Percentiles rank a stretch among this genome's conserved stretches.
phyloP scores from a whole-genome alignment of 2,113 vertebrate species.

The Caracal caracal region DNA sequence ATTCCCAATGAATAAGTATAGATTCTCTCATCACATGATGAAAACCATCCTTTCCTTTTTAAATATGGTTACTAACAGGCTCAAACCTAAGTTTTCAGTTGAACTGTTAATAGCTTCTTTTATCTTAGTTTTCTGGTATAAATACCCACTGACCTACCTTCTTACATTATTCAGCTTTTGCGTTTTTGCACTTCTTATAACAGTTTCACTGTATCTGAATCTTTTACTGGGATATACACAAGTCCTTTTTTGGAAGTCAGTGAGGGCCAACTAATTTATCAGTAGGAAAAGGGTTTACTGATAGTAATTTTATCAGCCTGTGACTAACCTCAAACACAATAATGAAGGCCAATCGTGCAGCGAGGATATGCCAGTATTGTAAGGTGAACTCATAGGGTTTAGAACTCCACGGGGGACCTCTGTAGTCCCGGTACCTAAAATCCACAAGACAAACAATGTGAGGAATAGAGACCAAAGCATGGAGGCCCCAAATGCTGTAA shows the following conservation, averaged over 20 bases:
- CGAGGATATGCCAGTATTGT: constrained; percentile 98
- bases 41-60: neutral
- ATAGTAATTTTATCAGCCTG: neutral
- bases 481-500: neutral
- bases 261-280: neutral
- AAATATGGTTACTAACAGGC: neutral
- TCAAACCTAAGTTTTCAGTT: neutral
- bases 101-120: neutral
- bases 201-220: neutral
- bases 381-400: constrained; percentile 96
- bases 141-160: neutral
- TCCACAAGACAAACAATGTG: neutral
- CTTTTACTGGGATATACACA: neutral
- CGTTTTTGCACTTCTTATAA: neutral
- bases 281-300: neutral
- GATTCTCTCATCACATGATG: neutral
- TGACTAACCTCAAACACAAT: constrained; percentile 97
- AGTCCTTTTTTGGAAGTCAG: neutral
- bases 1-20: neutral
- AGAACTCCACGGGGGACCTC: constrained; percentile 94
- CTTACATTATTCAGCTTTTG: neutral
- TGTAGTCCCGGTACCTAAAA: constrained; percentile 95
- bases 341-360: constrained; percentile 97
- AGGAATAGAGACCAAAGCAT: neutral
- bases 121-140: neutral